Evolutionary conservation across 2,888 invertebrate genomes (phyloP), one percentile per base, ranked within the genome.

Genomic region (Drosophila vallismaia): DNA sequence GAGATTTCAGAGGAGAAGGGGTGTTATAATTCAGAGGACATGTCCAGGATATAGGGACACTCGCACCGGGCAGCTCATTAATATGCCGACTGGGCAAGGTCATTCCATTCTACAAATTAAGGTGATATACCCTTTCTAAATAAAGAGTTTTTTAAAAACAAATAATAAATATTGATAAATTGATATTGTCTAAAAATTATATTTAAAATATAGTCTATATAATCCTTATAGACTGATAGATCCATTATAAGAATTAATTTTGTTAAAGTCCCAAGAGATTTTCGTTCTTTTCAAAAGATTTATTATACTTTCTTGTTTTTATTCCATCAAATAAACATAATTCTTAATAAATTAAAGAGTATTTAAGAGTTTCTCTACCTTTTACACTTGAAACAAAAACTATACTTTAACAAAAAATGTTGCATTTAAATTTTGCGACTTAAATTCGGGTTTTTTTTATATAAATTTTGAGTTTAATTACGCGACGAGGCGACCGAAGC

Each of bases 1-100:
- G 26, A 24, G 48, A 24, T 19, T 10, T 28, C n/a, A 5, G 28
- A 14, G 9, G 14, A 33, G 40, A 24, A 8, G 8, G 49, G 50
- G 36, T 38, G 29, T 19, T 4, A n/a, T 10, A 3, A 8, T 19
- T 7, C n/a, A 31, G 8, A 6, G 44, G 45, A 28, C 44, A 29
- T 3, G 64, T 72, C 66, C 72, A 75, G 72, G 68, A 64, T 74
- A 67, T 31, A 29, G 67, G 75, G 78, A 79, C 77, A 79, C 79
- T 76, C 79, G 77, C 71, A 75, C 67, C 76, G 73, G 71, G 73
- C 79, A 74, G 57, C 82, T 82, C 79, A 83, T 81, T 81, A 83
- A 76, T 81, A 81, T 83, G 80, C 70, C 72, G 49, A 24, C 53
- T 26, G 54, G 53, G 66, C 81, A 81, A 80, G 82, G 80, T 81